Percentiles rank a stretch among this genome's conserved stretches.
Evolutionary conservation across 2,113 vertebrate species (phyloP).

Genomic region (Nibea albiflora): DNA sequence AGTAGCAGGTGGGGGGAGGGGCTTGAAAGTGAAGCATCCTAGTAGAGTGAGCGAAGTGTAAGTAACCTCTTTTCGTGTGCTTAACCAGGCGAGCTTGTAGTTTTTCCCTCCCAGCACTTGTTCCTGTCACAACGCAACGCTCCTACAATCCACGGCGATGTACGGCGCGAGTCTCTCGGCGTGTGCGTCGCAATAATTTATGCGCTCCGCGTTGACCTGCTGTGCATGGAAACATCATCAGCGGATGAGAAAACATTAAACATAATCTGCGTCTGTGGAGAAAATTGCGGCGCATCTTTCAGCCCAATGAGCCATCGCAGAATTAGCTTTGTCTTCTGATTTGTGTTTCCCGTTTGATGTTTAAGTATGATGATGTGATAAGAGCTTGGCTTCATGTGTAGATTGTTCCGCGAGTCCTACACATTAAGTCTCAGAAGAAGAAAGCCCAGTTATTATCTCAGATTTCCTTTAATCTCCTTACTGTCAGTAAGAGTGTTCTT

Average conservation of each 20-base stretch:
- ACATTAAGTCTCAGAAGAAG: constrained; percentile 54
- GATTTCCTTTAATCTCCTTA: constrained; percentile 51
- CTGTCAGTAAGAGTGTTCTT: constrained; percentile 42
- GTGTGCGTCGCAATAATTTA: constrained; percentile 44
- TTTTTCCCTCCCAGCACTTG: constrained; percentile 45
- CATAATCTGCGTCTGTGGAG: constrained; percentile 44
- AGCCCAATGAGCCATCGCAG: constrained; percentile 46
- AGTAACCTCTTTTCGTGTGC: constrained; percentile 57
- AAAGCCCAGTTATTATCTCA: constrained; percentile 56
- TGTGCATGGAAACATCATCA: constrained; percentile 29
- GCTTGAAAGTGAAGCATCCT: constrained; percentile 21
- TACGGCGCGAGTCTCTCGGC: background rate
- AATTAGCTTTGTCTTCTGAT: constrained; percentile 51
- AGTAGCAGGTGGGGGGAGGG: constrained; percentile 2
- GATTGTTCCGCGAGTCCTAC: background rate
- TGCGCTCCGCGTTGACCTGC: constrained; percentile 30
- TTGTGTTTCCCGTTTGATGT: constrained; percentile 48
- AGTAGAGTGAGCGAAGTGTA: constrained; percentile 33
- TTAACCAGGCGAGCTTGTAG: constrained; percentile 30
- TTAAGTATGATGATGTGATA: constrained; percentile 52
- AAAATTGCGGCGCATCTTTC: constrained; percentile 41
- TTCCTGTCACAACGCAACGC: constrained; percentile 54
- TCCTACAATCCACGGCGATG: constrained; percentile 11
- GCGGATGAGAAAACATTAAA: constrained; percentile 56
- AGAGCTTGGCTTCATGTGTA: constrained; percentile 35